phyloP scores from a whole-genome alignment of 1,140 invertebrate genomes.

The Paraescarpia echinospica region DNA sequence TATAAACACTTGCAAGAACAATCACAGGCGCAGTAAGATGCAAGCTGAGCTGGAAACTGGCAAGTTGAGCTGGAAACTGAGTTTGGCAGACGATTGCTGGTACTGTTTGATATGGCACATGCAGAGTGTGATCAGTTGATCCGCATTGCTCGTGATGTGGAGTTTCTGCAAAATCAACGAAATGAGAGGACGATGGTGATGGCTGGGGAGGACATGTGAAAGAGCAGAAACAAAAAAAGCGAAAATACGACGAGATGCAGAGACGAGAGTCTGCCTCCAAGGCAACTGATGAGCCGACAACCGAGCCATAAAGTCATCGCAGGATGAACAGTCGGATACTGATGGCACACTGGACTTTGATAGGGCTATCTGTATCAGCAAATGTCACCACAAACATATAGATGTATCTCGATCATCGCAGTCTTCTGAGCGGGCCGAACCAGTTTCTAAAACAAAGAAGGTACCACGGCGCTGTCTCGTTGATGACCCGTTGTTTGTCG shows the following conservation, averaged over 20 bases:
- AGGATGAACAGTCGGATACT: not conserved
- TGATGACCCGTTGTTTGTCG: constrained; percentile 19
- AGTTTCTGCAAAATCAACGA: constrained; percentile 6
- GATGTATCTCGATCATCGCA: too few relatives aligned
- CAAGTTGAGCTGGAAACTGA: too few relatives aligned
- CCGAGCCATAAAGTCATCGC: not conserved
- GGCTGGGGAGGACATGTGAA: not conserved
- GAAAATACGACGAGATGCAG: not conserved
- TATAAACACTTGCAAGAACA: too few relatives aligned
- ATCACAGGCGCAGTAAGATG: too few relatives aligned
- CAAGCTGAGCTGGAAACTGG: not conserved
- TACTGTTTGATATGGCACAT: constrained; percentile 14
- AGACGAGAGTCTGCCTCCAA: not conserved
- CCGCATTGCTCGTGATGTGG: not conserved
- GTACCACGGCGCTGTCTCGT: not conserved
- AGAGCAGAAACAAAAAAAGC: not conserved
- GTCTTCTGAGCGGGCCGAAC: too few relatives aligned
- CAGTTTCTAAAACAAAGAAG: too few relatives aligned
- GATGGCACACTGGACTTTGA: too few relatives aligned
- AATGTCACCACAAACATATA: not conserved
- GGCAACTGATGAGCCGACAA: not conserved
- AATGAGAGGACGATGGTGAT: not conserved
- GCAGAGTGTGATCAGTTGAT: constrained; percentile 12
- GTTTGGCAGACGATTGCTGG: not conserved
- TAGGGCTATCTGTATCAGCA: not conserved